These are phyloP conservation scores for Galago senegalensis DNA, from an alignment of 2,797 vertebrate genomes.

Conservation along the genomic window DNA sequence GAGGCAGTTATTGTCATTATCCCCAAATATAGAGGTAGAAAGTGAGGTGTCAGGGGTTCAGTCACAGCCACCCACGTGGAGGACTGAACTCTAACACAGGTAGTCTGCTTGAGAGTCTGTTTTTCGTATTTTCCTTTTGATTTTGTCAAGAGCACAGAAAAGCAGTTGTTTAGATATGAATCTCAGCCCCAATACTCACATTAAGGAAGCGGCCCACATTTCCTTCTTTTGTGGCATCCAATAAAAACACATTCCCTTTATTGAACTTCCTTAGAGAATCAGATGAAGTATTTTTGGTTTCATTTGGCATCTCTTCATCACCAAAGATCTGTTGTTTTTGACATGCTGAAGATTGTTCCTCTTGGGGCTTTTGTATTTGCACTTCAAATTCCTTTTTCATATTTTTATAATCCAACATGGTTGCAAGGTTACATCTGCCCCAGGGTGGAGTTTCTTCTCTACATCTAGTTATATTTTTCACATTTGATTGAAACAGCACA, in stretches of 20 bases:
- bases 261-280: conserved; percentile 29
- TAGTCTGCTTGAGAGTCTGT: conserved; percentile 22
- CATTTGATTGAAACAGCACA: conserved; percentile 61
- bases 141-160: conserved; percentile 26
- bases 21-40: background rate
- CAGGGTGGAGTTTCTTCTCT: conserved; percentile 72
- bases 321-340: conserved; percentile 37
- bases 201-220: conserved; percentile 97
- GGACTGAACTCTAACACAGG: background rate
- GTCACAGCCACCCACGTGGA: background rate
- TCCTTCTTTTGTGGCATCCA: conserved; percentile 96
- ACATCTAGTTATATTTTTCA: conserved; percentile 52
- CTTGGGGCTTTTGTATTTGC: conserved; percentile 61
- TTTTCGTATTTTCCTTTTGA: conserved; percentile 38
- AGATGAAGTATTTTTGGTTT: conserved; percentile 59
- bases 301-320: conserved; percentile 78
- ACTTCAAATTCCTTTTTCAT: conserved; percentile 17
- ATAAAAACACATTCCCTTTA: conserved; percentile 87
- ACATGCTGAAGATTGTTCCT: conserved; percentile 57
- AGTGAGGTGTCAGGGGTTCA: background rate
- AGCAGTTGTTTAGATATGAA: conserved; percentile 38
- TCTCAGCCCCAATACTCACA: conserved; percentile 89
- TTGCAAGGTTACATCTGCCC: conserved; percentile 29
- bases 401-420: background rate
- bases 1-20: conserved; percentile 6